Evolutionary conservation across 1,140 invertebrate genomes (phyloP), one percentile per base, ranked within the genome.

Genomic region (Stegodyphus mimosarum): DNA sequence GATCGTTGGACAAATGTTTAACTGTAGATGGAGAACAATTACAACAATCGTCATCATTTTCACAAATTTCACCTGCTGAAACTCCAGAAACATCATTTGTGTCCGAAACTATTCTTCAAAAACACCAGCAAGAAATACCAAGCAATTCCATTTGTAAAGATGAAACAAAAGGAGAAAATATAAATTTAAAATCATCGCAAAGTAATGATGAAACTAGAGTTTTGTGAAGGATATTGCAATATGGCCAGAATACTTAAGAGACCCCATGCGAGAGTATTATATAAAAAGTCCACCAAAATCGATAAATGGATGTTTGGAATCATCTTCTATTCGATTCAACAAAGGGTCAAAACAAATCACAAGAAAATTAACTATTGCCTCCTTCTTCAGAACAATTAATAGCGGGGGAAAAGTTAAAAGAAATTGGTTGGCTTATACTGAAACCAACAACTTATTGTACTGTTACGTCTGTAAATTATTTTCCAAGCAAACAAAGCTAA

Each of bases 61-160:
- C n/a, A n/a, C n/a, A n/a, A n/a, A n/a, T n/a, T n/a, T n/a, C n/a
- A n/a, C n/a, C n/a, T n/a, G n/a, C n/a, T n/a, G n/a, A n/a, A n/a
- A n/a, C n/a, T n/a, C n/a, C n/a, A n/a, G n/a, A n/a, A n/a, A n/a
- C n/a, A n/a, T n/a, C n/a, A n/a, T n/a, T n/a, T n/a, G n/a, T n/a
- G n/a, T n/a, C n/a, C n/a, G n/a, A n/a, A n/a, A n/a, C n/a, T n/a
- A n/a, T n/a, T n/a, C n/a, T n/a, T n/a, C n/a, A n/a, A n/a, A n/a
- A n/a, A n/a, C n/a, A 70, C 67, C 67, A 70, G 67, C 67, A 70
- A 33, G 67, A 70, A 70, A 70, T 33, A 49, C 67, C 67, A 70
- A 70, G 67, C 67, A 70, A 70, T 70, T 70, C 17, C n/a, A 33
- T 70, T 70, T 70, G 33, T 33, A 33, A 70, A 70, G 17, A 67